These are phyloP conservation scores for Heterotis niloticus DNA, from an alignment of 2,113 vertebrate genomes.

Conservation along the genomic window DNA sequence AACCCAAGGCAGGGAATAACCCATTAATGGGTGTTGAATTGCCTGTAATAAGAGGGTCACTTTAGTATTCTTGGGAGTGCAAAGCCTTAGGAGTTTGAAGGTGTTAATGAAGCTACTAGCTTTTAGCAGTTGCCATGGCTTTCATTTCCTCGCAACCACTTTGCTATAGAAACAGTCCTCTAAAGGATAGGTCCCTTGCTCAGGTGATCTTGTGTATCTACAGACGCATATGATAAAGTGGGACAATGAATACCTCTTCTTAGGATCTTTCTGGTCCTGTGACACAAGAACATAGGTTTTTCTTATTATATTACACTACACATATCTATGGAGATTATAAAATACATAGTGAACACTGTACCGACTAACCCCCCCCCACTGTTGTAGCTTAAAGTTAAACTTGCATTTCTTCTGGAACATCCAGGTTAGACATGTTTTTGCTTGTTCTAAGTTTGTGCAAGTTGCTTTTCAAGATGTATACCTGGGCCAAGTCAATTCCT, in stretches of 20 bases:
- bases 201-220: background rate
- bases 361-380: too few relatives aligned
- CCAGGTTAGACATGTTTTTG: background rate
- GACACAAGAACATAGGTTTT: too few relatives aligned
- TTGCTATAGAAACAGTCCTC: conserved; percentile 10
- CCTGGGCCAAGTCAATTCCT: background rate
- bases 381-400: too few relatives aligned
- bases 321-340: too few relatives aligned
- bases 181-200: background rate
- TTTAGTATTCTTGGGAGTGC: background rate
- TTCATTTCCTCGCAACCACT: background rate
- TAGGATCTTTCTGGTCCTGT: background rate
- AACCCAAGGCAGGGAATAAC: too few relatives aligned
- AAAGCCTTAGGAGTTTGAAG: background rate
- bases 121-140: conserved; percentile 7
- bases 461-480: background rate
- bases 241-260: background rate
- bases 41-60: background rate
- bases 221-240: background rate
- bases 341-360: background rate
- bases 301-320: too few relatives aligned
- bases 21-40: background rate
- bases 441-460: background rate
- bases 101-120: background rate
- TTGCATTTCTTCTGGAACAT: background rate